A percentile compares a stretch with the other conserved stretches of the same genome.
Evolutionary conservation across 2,797 vertebrate species (phyloP).

Genomic region (Ciconia nigra): DNA sequence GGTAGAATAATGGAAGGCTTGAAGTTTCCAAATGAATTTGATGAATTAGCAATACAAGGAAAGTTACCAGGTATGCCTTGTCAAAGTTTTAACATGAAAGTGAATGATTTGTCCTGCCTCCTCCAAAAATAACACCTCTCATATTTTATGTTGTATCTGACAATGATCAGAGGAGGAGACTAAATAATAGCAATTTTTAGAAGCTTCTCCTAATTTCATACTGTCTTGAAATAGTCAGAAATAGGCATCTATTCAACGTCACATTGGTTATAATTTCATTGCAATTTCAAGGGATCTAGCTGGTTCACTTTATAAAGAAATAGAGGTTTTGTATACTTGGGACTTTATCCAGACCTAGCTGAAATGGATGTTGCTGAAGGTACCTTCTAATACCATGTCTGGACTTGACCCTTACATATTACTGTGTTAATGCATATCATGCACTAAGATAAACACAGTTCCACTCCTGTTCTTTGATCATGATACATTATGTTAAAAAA

Average conservation of each 20-base stretch:
- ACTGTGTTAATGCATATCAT: neutral
- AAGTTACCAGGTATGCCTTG: slow-evolving; percentile 87
- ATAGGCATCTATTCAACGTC: neutral
- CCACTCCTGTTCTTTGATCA: neutral
- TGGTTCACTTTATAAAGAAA: neutral
- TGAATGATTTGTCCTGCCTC: neutral
- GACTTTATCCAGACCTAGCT: neutral
- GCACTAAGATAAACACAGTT: neutral
- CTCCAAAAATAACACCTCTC: neutral
- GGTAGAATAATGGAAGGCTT: slow-evolving; percentile 91
- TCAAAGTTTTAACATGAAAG: neutral
- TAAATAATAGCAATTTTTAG: neutral
- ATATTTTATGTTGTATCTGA: neutral
- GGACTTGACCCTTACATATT: neutral
- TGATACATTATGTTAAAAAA: neutral
- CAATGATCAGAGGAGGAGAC: neutral
- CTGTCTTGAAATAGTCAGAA: neutral
- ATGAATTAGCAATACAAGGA: slow-evolving; percentile 91
- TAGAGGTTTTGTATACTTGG: neutral
- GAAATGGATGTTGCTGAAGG: neutral
- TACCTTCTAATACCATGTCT: neutral
- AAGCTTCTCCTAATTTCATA: neutral
- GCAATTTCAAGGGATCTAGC: neutral
- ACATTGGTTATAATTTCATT: neutral
- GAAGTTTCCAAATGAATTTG: slow-evolving; percentile 98